Conservation (phyloP, 2,797 vertebrate species). For the Geotrypetes seraphini region DNA sequence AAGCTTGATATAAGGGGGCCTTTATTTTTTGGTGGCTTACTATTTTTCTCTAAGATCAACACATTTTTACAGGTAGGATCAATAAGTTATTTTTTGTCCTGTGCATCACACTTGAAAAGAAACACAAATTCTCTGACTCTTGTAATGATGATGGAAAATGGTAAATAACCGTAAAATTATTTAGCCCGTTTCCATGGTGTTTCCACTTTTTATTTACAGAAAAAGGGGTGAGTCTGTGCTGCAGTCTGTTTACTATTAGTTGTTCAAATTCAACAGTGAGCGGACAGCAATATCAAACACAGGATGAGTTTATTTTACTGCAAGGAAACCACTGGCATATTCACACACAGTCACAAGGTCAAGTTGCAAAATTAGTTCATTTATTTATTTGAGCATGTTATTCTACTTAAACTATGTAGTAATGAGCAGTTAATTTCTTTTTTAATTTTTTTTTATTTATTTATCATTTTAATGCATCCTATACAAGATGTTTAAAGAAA, state of each 20-base stretch:
- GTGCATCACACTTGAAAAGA: constrained; percentile 9
- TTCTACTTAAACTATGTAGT: too few relatives aligned
- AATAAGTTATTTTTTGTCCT: background rate
- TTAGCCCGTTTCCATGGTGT: constrained; percentile 13
- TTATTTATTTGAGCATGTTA: too few relatives aligned
- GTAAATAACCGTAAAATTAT: constrained; percentile 6
- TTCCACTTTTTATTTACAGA: constrained; percentile 11
- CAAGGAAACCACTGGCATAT: constrained; percentile 1
- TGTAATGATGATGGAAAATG: background rate
- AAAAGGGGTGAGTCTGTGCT: constrained; percentile 13
- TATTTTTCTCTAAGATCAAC: background rate
- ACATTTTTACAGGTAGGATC: background rate
- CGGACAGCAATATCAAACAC: constrained; percentile 1
- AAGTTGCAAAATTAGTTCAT: too few relatives aligned
- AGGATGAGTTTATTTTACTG: background rate
- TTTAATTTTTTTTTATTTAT: too few relatives aligned
- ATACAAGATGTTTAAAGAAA: too few relatives aligned
- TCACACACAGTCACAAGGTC: too few relatives aligned
- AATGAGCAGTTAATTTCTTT: too few relatives aligned
- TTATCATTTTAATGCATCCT: too few relatives aligned
- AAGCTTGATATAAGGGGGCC: too few relatives aligned
- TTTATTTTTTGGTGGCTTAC: background rate
- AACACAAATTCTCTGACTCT: constrained; percentile 3
- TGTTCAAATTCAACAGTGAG: background rate
- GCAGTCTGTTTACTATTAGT: constrained; percentile 1